phyloP scores from a whole-genome alignment of 2,888 invertebrate species.

The Fabriciana adippe region DNA sequence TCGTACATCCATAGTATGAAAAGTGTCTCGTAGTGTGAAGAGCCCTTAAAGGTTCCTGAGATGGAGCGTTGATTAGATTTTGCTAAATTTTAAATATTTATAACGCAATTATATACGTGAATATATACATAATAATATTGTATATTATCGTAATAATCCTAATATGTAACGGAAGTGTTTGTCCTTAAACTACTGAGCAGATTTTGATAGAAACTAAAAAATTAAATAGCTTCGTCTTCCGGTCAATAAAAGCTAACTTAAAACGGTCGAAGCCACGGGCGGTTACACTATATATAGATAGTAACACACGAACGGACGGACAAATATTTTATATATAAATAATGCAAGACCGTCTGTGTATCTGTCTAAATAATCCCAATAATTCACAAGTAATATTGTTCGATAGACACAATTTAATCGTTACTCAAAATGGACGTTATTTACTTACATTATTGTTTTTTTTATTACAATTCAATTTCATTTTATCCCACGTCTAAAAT shows the following conservation, averaged over 20 bases:
- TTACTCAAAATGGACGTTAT: background rate
- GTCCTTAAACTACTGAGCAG: background rate
- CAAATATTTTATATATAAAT: background rate
- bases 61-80: constrained; percentile 45
- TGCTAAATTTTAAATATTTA: constrained; percentile 49
- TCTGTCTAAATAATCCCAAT: constrained; percentile 4
- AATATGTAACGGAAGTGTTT: constrained; percentile 1
- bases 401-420: constrained; percentile 9
- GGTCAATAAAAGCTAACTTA: background rate
- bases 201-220: background rate
- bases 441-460: constrained; percentile 2
- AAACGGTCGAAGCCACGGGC: background rate
- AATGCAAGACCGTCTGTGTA: constrained; percentile 3
- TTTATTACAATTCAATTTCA: no score
- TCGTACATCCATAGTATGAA: no score
- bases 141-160: constrained; percentile 28
- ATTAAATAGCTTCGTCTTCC: no score
- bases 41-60: constrained; percentile 5
- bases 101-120: constrained; percentile 40
- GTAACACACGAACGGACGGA: background rate
- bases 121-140: constrained; percentile 28
- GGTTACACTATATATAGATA: background rate
- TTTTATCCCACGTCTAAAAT: no score
- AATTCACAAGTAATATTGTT: constrained; percentile 4
- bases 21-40: background rate